Conservation (phyloP, 2,888 invertebrate genomes). For the Bellardia pandia region DNA sequence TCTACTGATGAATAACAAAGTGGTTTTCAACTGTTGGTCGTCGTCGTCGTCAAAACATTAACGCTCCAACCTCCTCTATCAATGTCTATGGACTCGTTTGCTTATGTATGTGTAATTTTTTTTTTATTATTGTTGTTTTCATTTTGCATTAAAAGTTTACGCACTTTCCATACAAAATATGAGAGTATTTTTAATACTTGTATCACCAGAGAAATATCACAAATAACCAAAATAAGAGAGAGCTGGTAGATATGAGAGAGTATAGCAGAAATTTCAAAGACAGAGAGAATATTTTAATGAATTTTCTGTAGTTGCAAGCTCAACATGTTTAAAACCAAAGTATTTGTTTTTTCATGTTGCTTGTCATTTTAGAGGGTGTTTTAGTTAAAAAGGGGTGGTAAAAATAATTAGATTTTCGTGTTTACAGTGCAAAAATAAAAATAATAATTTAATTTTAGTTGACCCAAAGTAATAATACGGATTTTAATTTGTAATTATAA, state of each 20-base stretch:
- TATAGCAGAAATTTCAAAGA: background rate
- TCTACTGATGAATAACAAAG: slow-evolving; percentile 81
- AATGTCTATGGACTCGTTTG: slow-evolving; percentile 13
- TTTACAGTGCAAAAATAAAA: background rate
- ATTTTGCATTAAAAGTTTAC: slow-evolving; percentile 54
- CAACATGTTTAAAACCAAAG: slow-evolving; percentile 63
- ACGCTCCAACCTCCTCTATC: slow-evolving; percentile 46
- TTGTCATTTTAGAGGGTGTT: slow-evolving; percentile 36
- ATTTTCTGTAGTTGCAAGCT: slow-evolving; percentile 19
- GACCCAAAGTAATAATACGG: too few species aligned
- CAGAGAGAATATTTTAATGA: background rate
- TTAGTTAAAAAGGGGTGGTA: slow-evolving; percentile 47
- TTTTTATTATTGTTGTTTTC: slow-evolving; percentile 48
- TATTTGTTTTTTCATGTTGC: slow-evolving; percentile 14
- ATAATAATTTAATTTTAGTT: background rate
- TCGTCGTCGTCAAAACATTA: slow-evolving; percentile 71
- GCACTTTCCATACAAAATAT: slow-evolving; percentile 41
- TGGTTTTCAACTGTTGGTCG: slow-evolving; percentile 73
- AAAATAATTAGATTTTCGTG: background rate
- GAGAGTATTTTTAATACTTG: slow-evolving; percentile 48
- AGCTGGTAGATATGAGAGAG: background rate
- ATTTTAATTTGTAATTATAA: too few species aligned
- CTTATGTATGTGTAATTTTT: slow-evolving; percentile 20
- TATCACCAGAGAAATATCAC: slow-evolving; percentile 49
- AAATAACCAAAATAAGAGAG: slow-evolving; percentile 3